Evolutionary conservation across 2,113 vertebrate species (phyloP), one percentile per base, ranked within the genome.

Genomic region (Periophthalmus modestus): DNA sequence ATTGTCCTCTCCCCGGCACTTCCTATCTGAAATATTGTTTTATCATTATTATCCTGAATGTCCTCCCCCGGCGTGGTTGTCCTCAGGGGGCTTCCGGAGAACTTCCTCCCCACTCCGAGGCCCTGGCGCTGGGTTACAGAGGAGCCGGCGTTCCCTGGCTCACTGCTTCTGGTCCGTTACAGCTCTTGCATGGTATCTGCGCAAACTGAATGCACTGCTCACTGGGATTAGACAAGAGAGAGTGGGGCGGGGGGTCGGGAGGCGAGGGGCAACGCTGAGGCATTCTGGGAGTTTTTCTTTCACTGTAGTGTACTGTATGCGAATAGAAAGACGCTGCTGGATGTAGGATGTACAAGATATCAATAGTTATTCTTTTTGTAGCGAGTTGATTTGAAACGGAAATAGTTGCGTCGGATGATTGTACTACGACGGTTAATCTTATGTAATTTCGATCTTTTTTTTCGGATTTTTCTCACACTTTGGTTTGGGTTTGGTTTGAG

Each of bases 161-260:
- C 65, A 75, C 69, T 72, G 81, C 79, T 83, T 91, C 82, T 86
- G 83, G 85, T 79, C 85, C 63, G 73, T 85, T 91, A 84, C 80
- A 87, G 86, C 90, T 85, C 89, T 43, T 92, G 85, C 88, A 91
- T 88, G 91, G 86, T 92, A 91, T 92, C 91, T 94, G 95, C 93
- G 93, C 95, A 95, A 94, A 91, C 92, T 95, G 87, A 94, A 92
- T 89, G 94, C 92, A 93, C 91, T 93, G 96, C 96, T 95, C 95
- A 90, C 77, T 95, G 95, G 95, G 95, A 96, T 97, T 96, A 96
- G 94, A 92, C 88, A 91, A n/a, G 75, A 75, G 90, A 82, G 89
- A 81, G 86, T 61, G 88, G 87, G 78, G 82, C 82, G 83, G 11
- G 23, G 57, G 23, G 7, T 9, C 1, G 21, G 21, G 23, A 2